These are phyloP conservation scores for Alethe diademata DNA, from an alignment of 2,113 vertebrate genomes.

Conservation along the genomic window DNA sequence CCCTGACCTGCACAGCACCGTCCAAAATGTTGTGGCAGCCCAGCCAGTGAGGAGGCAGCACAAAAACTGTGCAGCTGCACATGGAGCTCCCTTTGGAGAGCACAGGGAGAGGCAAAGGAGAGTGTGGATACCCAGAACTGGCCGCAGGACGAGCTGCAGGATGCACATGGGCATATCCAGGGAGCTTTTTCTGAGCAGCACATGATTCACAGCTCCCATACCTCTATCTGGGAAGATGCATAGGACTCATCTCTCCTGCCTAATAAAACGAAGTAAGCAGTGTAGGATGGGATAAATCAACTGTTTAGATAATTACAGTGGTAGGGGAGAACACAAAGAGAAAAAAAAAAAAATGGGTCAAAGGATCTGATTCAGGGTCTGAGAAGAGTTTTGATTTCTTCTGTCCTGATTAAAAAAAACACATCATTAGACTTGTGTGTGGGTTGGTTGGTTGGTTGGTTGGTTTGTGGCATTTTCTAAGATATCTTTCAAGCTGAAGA, in stretches of 20 bases:
- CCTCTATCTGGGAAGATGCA: not conserved
- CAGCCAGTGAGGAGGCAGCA: not conserved
- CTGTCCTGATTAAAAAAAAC: not conserved
- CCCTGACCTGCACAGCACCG: fast-evolving
- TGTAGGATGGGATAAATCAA: not conserved
- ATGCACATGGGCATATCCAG: fast-evolving
- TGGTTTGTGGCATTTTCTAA: not conserved
- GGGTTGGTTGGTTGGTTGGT: too few species aligned
- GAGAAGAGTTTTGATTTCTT: not conserved
- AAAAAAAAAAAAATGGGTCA: not conserved
- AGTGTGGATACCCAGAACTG: too few species aligned
- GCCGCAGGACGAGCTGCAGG: not conserved
- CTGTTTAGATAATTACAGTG: not conserved
- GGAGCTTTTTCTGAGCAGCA: not conserved
- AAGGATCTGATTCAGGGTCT: not conserved
- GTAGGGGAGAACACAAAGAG: not conserved
- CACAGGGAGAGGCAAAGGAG: not conserved
- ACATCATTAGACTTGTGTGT: not conserved
- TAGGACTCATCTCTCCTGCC: not conserved
- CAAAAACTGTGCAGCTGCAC: not conserved
- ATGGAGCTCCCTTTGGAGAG: not conserved
- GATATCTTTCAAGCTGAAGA: not conserved
- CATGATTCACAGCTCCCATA: fast-evolving
- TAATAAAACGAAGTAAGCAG: not conserved
- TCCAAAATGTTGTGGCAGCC: not conserved